phyloP scores from a whole-genome alignment of 37 sponge, comb jelly and placozoan genomes.

The Halisarca cf. caerulea region DNA sequence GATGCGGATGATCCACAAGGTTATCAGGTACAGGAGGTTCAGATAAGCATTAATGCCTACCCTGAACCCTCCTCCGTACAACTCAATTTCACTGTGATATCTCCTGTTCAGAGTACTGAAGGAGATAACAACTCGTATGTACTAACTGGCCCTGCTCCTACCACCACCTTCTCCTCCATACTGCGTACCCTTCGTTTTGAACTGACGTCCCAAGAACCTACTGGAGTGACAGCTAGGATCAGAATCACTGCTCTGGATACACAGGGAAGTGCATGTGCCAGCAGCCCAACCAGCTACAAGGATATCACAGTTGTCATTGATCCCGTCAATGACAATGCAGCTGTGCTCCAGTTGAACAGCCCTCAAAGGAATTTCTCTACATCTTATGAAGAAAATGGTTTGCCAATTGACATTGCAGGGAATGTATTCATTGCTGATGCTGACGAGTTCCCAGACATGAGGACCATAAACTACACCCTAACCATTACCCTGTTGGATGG shows the following conservation, averaged over 20 bases:
- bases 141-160: constrained; percentile 51
- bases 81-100: not conserved
- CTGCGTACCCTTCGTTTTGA: constrained; percentile 49
- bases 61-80: not conserved
- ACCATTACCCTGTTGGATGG: constrained; percentile 19
- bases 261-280: not conserved
- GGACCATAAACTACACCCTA: constrained; percentile 26
- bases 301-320: constrained; percentile 58
- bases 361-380: constrained; percentile 33
- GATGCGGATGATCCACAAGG: constrained; percentile 45
- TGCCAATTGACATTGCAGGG: constrained; percentile 32
- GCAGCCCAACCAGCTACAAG: constrained; percentile 9
- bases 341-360: constrained; percentile 45
- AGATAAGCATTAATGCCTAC: not conserved
- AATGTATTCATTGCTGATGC: constrained; percentile 43
- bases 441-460: constrained; percentile 25
- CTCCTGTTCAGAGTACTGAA: not conserved
- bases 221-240: constrained; percentile 30
- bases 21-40: not conserved
- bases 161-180: constrained; percentile 34
- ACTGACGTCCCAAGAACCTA: constrained; percentile 48
- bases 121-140: not conserved
- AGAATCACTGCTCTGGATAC: constrained; percentile 28
- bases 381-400: constrained; percentile 33
- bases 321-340: constrained; percentile 58